phyloP scores from a whole-genome alignment of 1,140 invertebrate species.

The Bombus confusus region DNA sequence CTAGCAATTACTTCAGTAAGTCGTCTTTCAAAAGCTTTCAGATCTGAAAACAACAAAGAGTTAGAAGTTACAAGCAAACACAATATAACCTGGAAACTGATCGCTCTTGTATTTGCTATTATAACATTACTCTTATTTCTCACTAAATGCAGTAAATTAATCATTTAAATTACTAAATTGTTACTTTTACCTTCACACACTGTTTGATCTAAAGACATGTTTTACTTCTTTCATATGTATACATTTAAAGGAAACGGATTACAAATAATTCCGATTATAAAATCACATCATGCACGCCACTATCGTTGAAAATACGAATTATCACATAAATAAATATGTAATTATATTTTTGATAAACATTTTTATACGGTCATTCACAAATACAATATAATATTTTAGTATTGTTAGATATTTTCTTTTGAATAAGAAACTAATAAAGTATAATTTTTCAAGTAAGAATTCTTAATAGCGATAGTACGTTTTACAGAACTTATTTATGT shows the following conservation, averaged over 20 bases:
- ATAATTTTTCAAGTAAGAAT: background rate
- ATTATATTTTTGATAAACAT: background rate
- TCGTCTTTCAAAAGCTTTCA: slow-evolving; percentile 97
- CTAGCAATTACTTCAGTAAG: slow-evolving; percentile 98
- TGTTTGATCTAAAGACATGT: slow-evolving; percentile 89
- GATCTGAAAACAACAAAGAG: slow-evolving; percentile 87
- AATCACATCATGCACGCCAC: slow-evolving; percentile 13
- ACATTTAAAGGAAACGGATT: background rate
- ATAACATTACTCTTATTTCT: background rate
- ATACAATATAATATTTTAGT: background rate
- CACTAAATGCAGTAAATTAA: slow-evolving; percentile 21
- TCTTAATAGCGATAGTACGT: too few species aligned
- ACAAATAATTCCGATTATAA: slow-evolving; percentile 14
- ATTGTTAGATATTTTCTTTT: background rate
- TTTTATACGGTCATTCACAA: background rate
- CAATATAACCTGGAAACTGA: slow-evolving; percentile 41
- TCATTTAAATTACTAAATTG: slow-evolving; percentile 35
- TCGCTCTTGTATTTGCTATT: background rate
- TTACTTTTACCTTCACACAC: slow-evolving; percentile 87
- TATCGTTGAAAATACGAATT: slow-evolving; percentile 5
- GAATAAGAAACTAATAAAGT: background rate
- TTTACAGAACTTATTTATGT: too few species aligned
- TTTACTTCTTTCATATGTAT: slow-evolving; percentile 31
- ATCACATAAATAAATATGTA: background rate
- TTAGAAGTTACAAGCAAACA: background rate